phyloP scores from a whole-genome alignment of 1,140 invertebrate species.

The Psilanteris sp. region DNA sequence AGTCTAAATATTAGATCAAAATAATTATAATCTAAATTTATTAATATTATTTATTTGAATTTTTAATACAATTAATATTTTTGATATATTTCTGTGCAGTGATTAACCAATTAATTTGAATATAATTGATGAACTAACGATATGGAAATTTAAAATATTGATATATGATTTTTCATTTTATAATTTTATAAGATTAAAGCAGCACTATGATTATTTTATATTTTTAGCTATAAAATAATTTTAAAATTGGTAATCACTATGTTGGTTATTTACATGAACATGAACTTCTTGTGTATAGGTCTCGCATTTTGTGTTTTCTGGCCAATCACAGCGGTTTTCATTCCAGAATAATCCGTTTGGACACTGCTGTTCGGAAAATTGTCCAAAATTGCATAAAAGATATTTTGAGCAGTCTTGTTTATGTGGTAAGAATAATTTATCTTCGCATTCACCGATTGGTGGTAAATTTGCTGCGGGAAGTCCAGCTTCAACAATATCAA shows the following conservation, averaged over 20 bases:
- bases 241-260: constrained; percentile 19
- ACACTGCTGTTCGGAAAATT: constrained; percentile 84
- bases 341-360: constrained; percentile 88
- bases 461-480: constrained; percentile 47
- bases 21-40: too few relatives aligned
- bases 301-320: constrained; percentile 84
- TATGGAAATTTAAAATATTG: too few relatives aligned
- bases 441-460: constrained; percentile 80
- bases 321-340: constrained; percentile 88
- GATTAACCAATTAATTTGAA: too few relatives aligned
- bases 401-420: constrained; percentile 88
- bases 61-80: too few relatives aligned
- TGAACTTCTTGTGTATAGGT: constrained; percentile 28
- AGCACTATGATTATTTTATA: not conserved
- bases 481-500: constrained; percentile 69
- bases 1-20: too few relatives aligned
- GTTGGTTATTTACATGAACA: constrained; percentile 44
- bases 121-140: too few relatives aligned
- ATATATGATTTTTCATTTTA: too few relatives aligned
- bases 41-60: too few relatives aligned
- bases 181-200: too few relatives aligned
- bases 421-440: constrained; percentile 83
- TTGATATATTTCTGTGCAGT: too few relatives aligned
- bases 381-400: constrained; percentile 88
- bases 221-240: not conserved